These are phyloP conservation scores for Rana temporaria DNA, from an alignment of 2,113 vertebrate species.

Conservation along the genomic window DNA sequence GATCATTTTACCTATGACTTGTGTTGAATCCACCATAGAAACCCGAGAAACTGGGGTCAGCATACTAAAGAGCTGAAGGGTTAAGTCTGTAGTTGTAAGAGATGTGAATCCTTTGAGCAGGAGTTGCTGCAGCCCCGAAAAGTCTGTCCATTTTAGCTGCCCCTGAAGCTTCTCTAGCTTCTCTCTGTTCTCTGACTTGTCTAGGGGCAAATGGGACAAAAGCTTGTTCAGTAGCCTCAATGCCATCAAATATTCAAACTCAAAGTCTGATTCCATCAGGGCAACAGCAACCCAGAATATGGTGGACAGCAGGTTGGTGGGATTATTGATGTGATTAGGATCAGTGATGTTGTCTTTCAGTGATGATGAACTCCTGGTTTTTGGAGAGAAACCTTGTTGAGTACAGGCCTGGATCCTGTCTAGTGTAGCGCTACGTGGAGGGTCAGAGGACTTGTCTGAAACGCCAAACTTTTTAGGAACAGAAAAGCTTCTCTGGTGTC, in stretches of 20 bases:
- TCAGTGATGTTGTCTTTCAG: constrained; percentile 89
- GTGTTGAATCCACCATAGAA: constrained; percentile 95
- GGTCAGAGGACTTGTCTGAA: constrained; percentile 82
- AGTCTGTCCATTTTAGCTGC: constrained; percentile 95
- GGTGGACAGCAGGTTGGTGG: constrained; percentile 90
- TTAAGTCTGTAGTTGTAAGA: constrained; percentile 91
- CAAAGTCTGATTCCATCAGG: constrained; percentile 98
- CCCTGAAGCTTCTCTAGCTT: constrained; percentile 95
- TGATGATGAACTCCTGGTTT: constrained; percentile 85
- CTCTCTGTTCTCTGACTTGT: constrained; percentile 93
- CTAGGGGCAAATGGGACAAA: constrained; percentile 90
- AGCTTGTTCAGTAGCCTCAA: constrained; percentile 90
- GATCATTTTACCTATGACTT: constrained; percentile 85
- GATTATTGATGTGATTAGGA: constrained; percentile 90
- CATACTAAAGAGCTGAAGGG: constrained; percentile 94
- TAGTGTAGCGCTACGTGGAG: constrained; percentile 93
- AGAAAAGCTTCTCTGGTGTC: constrained; percentile 96
- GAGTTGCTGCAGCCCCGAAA: constrained; percentile 94
- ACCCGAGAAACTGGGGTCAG: constrained; percentile 93
- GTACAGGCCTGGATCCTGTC: constrained; percentile 96
- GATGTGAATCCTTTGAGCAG: constrained; percentile 97
- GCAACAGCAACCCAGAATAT: constrained; percentile 97
- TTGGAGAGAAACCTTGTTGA: constrained; percentile 83
- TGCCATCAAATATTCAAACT: constrained; percentile 98
- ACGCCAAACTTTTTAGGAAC: constrained; percentile 98